These are phyloP conservation scores for Euthynnus affinis DNA, from an alignment of 2,797 vertebrate genomes.

Conservation along the genomic window DNA sequence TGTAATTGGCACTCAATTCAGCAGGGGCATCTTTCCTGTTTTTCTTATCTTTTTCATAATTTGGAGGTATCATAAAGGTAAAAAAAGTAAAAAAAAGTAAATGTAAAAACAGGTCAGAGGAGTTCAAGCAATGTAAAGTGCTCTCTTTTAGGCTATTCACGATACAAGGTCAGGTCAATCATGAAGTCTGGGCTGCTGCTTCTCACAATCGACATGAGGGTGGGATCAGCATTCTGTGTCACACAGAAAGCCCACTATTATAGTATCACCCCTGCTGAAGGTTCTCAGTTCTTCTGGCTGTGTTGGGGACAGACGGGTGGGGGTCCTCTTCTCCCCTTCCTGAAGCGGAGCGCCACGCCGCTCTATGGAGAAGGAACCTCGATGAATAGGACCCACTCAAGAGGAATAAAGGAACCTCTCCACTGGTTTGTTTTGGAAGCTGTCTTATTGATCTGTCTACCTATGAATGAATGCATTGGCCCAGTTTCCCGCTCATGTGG, in stretches of 20 bases:
- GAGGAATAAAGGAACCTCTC: conserved; percentile 82
- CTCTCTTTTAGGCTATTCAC: conserved; percentile 64
- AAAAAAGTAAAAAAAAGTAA: conserved; percentile 18
- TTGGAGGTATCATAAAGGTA: conserved; percentile 23
- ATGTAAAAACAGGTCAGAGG: conserved; percentile 50
- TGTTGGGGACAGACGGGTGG: conserved; percentile 44
- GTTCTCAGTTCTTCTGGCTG: conserved; percentile 67
- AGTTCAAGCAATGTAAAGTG: conserved; percentile 64
- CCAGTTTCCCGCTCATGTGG: conserved; percentile 71
- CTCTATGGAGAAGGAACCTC: conserved; percentile 68
- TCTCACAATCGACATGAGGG: conserved; percentile 70
- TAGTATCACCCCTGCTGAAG: conserved; percentile 70
- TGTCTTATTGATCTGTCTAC: conserved; percentile 86
- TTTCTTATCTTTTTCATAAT: conserved; percentile 35
- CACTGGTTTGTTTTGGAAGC: conserved; percentile 87
- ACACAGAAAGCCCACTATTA: conserved; percentile 75
- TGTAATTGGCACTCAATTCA: conserved; percentile 41
- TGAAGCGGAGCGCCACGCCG: conserved; percentile 65
- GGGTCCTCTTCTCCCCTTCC: conserved; percentile 45
- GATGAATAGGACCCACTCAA: conserved; percentile 81
- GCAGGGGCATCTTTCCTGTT: conserved; percentile 15
- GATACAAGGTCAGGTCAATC: conserved; percentile 75
- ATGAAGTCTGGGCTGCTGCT: conserved; percentile 62
- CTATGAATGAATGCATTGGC: conserved; percentile 78
- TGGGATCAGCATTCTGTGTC: conserved; percentile 71